These are phyloP conservation scores for Drosophila mojavensis DNA, from an alignment of 1,140 invertebrate species.

Conservation along the genomic window DNA sequence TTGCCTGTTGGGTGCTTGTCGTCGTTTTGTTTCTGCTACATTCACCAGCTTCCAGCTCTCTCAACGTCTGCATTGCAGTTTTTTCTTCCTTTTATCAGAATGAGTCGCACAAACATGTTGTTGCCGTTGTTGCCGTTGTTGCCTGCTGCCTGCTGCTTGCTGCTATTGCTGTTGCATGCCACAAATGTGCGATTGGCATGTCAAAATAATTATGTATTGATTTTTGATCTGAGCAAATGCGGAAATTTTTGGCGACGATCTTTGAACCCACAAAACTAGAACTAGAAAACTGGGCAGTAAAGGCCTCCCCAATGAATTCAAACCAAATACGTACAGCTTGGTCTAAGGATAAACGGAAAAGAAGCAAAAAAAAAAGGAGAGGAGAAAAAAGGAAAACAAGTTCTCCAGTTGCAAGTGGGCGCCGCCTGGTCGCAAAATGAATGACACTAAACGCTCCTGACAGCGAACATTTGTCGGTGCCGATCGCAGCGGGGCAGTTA, in stretches of 20 bases:
- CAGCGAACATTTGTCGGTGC: slow-evolving; percentile 75
- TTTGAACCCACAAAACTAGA: slow-evolving; percentile 19
- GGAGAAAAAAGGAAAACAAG: slow-evolving; percentile 39
- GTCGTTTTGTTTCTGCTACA: slow-evolving; percentile 71
- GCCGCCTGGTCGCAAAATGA: slow-evolving; percentile 67
- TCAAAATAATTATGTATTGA: slow-evolving; percentile 83
- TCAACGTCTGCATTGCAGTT: slow-evolving; percentile 57
- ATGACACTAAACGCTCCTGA: slow-evolving; percentile 77
- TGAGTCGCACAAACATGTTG: slow-evolving; percentile 75
- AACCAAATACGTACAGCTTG: slow-evolving; percentile 5
- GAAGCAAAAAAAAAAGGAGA: slow-evolving; percentile 30
- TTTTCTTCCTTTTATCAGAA: slow-evolving; percentile 59
- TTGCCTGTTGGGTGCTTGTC: slow-evolving; percentile 62
- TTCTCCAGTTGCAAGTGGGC: slow-evolving; percentile 60
- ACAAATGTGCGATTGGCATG: slow-evolving; percentile 83
- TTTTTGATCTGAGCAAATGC: slow-evolving; percentile 73
- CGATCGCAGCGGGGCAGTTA: slow-evolving; percentile 58
- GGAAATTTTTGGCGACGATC: slow-evolving; percentile 37
- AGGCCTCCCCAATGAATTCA: slow-evolving; percentile 6
- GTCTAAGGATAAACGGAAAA: slow-evolving; percentile 30
- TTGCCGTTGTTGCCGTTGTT: slow-evolving; percentile 52
- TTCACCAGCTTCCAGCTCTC: slow-evolving; percentile 54
- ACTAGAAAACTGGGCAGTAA: neutral
- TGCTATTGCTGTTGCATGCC: slow-evolving; percentile 66
- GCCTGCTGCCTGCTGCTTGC: slow-evolving; percentile 34